Base-by-base conservation (phyloP, 92 coral and sea anemone species). In the Porites divaricata region DNA sequence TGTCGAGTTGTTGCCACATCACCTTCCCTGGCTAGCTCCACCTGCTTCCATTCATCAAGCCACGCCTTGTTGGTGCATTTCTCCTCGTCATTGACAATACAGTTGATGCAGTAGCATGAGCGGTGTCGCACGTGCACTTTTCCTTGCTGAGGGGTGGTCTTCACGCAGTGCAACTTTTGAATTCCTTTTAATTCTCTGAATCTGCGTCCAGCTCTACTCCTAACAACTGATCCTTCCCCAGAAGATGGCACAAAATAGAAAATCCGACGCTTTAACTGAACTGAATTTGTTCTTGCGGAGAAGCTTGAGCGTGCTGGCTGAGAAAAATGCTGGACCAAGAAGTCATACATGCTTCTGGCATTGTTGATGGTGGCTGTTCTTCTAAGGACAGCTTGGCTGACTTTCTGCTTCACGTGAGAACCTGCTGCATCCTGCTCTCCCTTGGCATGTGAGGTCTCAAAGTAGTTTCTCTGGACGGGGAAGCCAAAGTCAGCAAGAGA, bases 361-460 rank as follows among this genome's bases (percentile, higher is more conserved):
- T 80, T 57, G 35, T 51, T 87, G 78, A 81, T 87, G 14, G 82
- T 71, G 2, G 87, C 83, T 74, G 61, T 64, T 53, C 87, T 61
- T 24, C 70, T 58, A 24, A 81, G 41, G 23, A 87, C 90, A 51
- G 90, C 90, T 13, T 51, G 70, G 17, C 53, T 81, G 22, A 67
- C 87, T 49, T 58, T 73, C 51, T 87, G 87, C 86, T 81, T 87
- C 8, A 87, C 75, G 58, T 80, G 65, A 12, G 87, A 68, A 9
- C 90, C 90, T 67, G 87, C 90, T 28, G 90, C 90, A 71, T 26
- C 90, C 63, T 87, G 87, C 58, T 87, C 90, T 26, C 87, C 90
- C 52, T 87, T 81, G 10, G 87, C 90, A 81, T 87, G 77, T 15
- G 86, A 87, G 54, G 87, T 81, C 53, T 87, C 87, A 75, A 87